Evolutionary conservation across 2,888 invertebrate species (phyloP).

Genomic region (Chelonus formosanus): DNA sequence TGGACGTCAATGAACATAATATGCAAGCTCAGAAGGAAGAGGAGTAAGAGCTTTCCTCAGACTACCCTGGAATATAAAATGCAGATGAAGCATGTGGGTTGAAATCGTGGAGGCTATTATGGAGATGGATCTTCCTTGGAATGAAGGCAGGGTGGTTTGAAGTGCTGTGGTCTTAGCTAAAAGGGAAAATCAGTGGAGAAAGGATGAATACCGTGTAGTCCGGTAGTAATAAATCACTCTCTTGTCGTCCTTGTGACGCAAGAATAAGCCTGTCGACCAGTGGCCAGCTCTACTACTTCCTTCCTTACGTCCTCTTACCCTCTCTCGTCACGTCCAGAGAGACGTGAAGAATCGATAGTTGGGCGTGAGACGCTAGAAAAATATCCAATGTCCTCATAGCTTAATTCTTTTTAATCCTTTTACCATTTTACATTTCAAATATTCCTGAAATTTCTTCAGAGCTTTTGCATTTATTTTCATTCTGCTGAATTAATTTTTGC

Average conservation of each 20-base stretch:
- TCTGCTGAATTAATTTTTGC: no score
- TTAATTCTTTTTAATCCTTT: constrained; percentile 18
- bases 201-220: constrained; percentile 42
- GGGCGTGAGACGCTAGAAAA: constrained; percentile 31
- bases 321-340: constrained; percentile 18
- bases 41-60: constrained; percentile 3
- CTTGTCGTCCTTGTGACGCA: constrained; percentile 61
- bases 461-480: no score
- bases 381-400: constrained; percentile 5
- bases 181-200: constrained; percentile 23
- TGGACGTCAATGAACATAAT: no score
- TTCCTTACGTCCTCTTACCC: constrained; percentile 39
- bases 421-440: background rate
- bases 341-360: constrained; percentile 31
- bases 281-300: constrained; percentile 46
- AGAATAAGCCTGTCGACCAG: constrained; percentile 59
- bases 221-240: constrained; percentile 62
- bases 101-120: constrained; percentile 58
- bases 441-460: no score
- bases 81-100: constrained; percentile 52
- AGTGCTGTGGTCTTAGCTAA: constrained; percentile 33
- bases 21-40: background rate
- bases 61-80: constrained; percentile 38
- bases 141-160: constrained; percentile 53
- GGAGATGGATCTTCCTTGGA: constrained; percentile 63